Evolutionary conservation across 2,113 vertebrate genomes (phyloP), one percentile per base, ranked within the genome.

Genomic region (Prietella phreatophila): DNA sequence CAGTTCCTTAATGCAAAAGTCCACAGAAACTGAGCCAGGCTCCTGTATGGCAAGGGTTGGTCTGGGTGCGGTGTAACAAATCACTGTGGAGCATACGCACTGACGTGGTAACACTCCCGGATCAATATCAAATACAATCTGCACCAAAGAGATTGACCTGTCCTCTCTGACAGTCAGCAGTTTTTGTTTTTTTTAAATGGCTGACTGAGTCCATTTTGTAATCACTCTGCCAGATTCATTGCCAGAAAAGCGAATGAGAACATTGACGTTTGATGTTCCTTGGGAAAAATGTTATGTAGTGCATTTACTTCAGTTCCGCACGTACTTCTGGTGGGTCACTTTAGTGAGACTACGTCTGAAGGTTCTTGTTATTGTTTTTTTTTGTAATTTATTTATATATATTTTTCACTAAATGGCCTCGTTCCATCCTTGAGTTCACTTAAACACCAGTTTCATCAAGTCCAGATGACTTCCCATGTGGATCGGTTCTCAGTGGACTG

Each of bases 111-210:
- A 81, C 55, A 80, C 63, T 60, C 39, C 65, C 61, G n/a, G 67
- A 89, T 88, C 90, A 86, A 89, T 91, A 85, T 78, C 86, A 73
- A 61, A 84, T 71, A 79, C 71, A 85, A 50, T 87, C 60, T 80
- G 86, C 85, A 82, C 76, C 82, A 85, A 42, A 81, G 73, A 86
- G 81, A 89, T 80, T 91, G 78, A 85, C 84, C 58, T 86, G 78
- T 86, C 86, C 19, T 82, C 79, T 76, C 36, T n/a, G 89, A 83
- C 61, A 86, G 78, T 89, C 84, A 61, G 47, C 60, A 83, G 58
- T 27, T 53, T 67, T 84, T 81, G 69, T 82, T 85, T 60, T 88
- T 88, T 65, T 42, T 81, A 25, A 87, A 82, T 89, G 84, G 85
- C 82, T 11, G 27, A 39, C 75, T 19, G 39, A 84, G 30, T 61